These are phyloP conservation scores for Leptopterna dolabrata DNA, from an alignment of 2,888 invertebrate species.

Conservation along the genomic window DNA sequence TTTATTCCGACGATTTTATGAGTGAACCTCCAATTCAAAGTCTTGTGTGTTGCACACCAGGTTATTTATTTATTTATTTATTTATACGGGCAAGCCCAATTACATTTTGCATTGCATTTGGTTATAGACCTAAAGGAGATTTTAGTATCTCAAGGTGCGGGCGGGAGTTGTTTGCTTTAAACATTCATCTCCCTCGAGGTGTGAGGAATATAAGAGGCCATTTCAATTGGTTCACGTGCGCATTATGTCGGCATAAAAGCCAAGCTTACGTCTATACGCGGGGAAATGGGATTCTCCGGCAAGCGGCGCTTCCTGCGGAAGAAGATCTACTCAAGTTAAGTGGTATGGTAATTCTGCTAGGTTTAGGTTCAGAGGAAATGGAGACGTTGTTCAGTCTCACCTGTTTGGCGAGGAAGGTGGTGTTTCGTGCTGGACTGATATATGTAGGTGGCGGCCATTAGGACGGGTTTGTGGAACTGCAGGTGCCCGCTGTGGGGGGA, in stretches of 20 bases:
- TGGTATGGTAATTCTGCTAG: constrained; percentile 35
- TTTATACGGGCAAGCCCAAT: too few relatives aligned
- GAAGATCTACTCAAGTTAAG: constrained; percentile 26
- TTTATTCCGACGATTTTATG: too few relatives aligned
- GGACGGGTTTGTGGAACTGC: background rate
- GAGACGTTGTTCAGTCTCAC: constrained; percentile 31
- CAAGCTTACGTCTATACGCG: background rate
- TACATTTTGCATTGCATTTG: too few relatives aligned
- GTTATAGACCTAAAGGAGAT: background rate
- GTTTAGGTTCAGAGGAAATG: constrained; percentile 18
- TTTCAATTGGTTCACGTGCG: constrained; percentile 3
- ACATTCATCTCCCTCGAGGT: background rate
- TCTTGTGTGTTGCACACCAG: too few relatives aligned
- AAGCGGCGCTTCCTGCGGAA: background rate
- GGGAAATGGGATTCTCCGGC: background rate
- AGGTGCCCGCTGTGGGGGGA: background rate
- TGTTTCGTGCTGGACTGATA: background rate
- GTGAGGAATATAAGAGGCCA: background rate
- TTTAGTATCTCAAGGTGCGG: background rate
- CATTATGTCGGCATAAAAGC: background rate
- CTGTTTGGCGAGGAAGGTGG: background rate
- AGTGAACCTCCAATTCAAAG: too few relatives aligned
- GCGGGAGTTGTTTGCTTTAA: background rate
- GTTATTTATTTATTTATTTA: too few relatives aligned
- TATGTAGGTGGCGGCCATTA: background rate